Percentiles rank a stretch among this genome's conserved stretches.
phyloP scores from a whole-genome alignment of 1,140 invertebrate species.

The Oryctes rhinoceros region DNA sequence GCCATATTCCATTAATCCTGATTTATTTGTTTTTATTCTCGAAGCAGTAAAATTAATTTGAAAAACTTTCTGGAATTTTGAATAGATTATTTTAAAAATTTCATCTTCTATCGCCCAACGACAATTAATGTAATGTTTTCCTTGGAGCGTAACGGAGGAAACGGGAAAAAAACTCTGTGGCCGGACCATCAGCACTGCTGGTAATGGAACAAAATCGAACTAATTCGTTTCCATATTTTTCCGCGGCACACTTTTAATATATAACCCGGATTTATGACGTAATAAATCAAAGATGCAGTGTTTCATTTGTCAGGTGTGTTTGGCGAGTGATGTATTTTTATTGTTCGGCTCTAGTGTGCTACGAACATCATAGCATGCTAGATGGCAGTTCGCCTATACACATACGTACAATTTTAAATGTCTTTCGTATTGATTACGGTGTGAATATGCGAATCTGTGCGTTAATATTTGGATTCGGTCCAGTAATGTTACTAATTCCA shows the following conservation, averaged over 20 bases:
- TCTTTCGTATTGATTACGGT: constrained; percentile 53
- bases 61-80: not conserved
- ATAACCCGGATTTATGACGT: constrained; percentile 54
- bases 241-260: constrained; percentile 54
- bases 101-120: not conserved
- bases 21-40: not conserved
- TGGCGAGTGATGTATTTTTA: constrained; percentile 59
- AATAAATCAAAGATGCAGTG: constrained; percentile 59
- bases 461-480: not conserved
- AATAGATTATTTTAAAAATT: constrained; percentile 22
- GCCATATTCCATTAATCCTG: not conserved
- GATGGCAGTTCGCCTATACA: constrained; percentile 53
- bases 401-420: constrained; percentile 48
- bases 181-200: not conserved
- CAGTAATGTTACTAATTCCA: too few relatives aligned
- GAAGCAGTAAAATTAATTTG: not conserved
- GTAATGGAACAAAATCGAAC: constrained; percentile 14
- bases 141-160: not conserved
- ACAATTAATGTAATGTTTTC: constrained; percentile 14
- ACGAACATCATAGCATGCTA: constrained; percentile 52
- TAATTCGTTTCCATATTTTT: constrained; percentile 54
- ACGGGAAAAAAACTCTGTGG: not conserved
- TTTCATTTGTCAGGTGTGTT: constrained; percentile 60
- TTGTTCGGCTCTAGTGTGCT: constrained; percentile 53
- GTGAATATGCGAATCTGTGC: constrained; percentile 25